A percentile compares a stretch with the other conserved stretches of the same genome.
Conservation (phyloP, 2,888 invertebrate genomes). For the Synanthedon vespiformis region DNA sequence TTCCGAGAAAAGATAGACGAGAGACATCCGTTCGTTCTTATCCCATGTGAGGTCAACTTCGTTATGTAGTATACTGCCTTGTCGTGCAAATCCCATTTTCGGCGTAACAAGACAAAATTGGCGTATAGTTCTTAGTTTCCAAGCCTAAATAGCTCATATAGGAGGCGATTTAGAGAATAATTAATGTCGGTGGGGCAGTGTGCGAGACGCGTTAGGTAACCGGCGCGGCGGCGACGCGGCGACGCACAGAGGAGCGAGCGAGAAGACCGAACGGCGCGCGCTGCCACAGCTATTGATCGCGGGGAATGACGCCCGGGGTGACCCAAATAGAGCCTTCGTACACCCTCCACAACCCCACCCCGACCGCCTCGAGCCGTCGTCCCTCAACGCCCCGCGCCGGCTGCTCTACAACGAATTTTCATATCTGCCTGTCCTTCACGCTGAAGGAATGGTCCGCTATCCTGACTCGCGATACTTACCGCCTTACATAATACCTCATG, state of each 20-base stretch:
- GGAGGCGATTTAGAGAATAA: constrained; percentile 49
- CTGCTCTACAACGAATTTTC: constrained; percentile 63
- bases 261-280: constrained; percentile 55
- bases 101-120: constrained; percentile 7
- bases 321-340: constrained; percentile 68
- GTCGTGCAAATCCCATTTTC: not conserved
- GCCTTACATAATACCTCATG: constrained; percentile 41
- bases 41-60: not conserved
- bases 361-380: constrained; percentile 23
- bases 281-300: constrained; percentile 61
- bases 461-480: constrained; percentile 39
- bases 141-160: constrained; percentile 35
- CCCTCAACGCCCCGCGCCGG: constrained; percentile 24
- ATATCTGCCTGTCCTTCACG: constrained; percentile 60
- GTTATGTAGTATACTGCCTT: constrained; percentile 3
- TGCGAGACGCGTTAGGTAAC: constrained; percentile 63
- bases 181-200: constrained; percentile 56
- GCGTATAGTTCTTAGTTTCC: constrained; percentile 16
- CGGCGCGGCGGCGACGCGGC: constrained; percentile 26
- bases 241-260: constrained; percentile 32
- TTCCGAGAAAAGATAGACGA: constrained; percentile 2
- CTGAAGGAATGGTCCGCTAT: constrained; percentile 49
- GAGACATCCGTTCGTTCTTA: not conserved
- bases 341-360: constrained; percentile 37
- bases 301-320: constrained; percentile 68